A percentile compares a stretch with the other conserved stretches of the same genome.
Evolutionary conservation across 2,113 vertebrate species (phyloP).

Genomic region (Grallaria varia): DNA sequence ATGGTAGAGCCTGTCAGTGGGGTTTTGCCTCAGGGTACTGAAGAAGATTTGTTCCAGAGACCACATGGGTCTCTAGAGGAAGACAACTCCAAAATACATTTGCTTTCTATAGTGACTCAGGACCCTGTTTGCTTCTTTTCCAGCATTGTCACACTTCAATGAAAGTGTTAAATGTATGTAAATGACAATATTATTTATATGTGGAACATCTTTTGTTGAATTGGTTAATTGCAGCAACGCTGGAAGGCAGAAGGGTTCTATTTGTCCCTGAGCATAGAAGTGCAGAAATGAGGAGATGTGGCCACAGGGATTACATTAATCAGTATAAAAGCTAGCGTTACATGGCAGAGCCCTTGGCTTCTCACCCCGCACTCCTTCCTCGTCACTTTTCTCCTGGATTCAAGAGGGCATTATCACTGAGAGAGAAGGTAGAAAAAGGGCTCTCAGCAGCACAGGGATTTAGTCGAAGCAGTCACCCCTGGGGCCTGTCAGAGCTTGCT

Average conservation of each 20-base stretch:
- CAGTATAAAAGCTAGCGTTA: background rate
- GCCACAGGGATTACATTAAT: background rate
- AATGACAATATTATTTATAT: background rate
- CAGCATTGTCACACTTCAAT: background rate
- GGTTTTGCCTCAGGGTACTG: background rate
- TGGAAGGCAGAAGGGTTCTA: background rate
- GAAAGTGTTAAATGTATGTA: background rate
- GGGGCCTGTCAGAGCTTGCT: conserved; percentile 30
- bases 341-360: background rate
- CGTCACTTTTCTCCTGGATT: background rate
- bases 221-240: background rate
- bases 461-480: conserved; percentile 14
- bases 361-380: background rate
- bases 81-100: background rate
- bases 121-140: background rate
- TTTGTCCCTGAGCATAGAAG: background rate
- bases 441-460: background rate
- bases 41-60: background rate
- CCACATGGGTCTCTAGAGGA: background rate
- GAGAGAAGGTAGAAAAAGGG: conserved; percentile 6
- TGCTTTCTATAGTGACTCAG: background rate
- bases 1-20: background rate
- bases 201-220: background rate
- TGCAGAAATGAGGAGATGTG: background rate
- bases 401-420: background rate